Percentiles rank a stretch among this genome's conserved stretches.
These are phyloP conservation scores for Centropus unirufus DNA, from an alignment of 2,113 vertebrate genomes.

Conservation along the genomic window DNA sequence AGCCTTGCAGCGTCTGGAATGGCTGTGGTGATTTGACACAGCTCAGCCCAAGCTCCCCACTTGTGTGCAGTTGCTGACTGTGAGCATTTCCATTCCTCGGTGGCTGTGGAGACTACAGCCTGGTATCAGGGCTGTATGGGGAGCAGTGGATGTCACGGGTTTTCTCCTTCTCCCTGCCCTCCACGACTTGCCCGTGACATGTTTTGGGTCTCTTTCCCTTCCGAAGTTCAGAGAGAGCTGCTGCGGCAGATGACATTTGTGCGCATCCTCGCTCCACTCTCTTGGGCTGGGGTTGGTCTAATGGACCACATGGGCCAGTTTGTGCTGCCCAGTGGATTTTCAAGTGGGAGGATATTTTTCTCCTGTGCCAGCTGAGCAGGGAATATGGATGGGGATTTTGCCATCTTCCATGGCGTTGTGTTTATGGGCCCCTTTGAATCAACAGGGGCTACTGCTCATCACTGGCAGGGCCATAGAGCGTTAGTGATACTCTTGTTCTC, in stretches of 20 bases:
- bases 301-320: neutral
- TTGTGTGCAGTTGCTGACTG: accelerated
- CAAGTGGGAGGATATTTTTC: neutral
- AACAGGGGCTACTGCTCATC: too few relatives aligned
- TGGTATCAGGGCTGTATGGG: neutral
- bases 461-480: too few relatives aligned
- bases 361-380: neutral
- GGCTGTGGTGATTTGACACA: neutral
- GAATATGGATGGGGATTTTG: neutral
- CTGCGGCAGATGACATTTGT: neutral
- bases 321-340: neutral
- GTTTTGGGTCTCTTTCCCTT: neutral
- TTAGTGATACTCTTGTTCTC: neutral
- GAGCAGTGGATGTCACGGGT: neutral
- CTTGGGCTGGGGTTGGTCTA: neutral
- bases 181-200: neutral
- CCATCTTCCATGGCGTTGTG: neutral
- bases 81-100: neutral
- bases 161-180: neutral
- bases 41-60: neutral
- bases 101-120: neutral
- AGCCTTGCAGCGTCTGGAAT: accelerated
- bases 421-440: accelerated
- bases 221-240: neutral
- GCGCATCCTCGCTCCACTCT: accelerated